Evolutionary conservation across 2,888 invertebrate genomes (phyloP).

Genomic region (Aphidoletes aphidimyza): DNA sequence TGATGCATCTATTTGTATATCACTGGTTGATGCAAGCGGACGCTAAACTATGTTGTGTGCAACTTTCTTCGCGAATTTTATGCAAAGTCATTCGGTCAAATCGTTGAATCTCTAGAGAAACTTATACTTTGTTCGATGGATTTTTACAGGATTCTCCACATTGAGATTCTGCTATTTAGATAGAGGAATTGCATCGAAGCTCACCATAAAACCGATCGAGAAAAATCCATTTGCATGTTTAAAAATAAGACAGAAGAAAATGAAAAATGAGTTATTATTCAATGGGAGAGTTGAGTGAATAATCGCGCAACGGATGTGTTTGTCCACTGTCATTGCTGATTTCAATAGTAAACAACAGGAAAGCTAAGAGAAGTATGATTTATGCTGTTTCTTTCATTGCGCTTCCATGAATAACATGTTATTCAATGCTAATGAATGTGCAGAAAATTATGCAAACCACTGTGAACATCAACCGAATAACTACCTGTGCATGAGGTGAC

Average conservation of each 20-base stretch:
- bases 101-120: too few species aligned
- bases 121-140: too few species aligned
- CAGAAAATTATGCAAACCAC: slow-evolving; percentile 30
- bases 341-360: neutral
- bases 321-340: slow-evolving; percentile 29
- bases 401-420: neutral
- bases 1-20: too few species aligned
- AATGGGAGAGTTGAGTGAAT: slow-evolving; percentile 26
- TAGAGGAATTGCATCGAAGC: too few species aligned
- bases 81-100: neutral
- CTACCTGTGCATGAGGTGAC: slow-evolving; percentile 21
- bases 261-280: slow-evolving; percentile 31
- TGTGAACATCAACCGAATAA: neutral
- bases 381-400: slow-evolving; percentile 18
- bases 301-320: slow-evolving; percentile 11
- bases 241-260: neutral
- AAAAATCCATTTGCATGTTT: neutral
- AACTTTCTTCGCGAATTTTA: neutral
- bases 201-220: neutral
- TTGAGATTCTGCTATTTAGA: too few species aligned
- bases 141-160: neutral
- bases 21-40: too few species aligned
- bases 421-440: slow-evolving; percentile 46
- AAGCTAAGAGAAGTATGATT: neutral
- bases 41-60: neutral